Base-by-base conservation (phyloP, 2,113 vertebrate species). In the Ciconia maguari region DNA sequence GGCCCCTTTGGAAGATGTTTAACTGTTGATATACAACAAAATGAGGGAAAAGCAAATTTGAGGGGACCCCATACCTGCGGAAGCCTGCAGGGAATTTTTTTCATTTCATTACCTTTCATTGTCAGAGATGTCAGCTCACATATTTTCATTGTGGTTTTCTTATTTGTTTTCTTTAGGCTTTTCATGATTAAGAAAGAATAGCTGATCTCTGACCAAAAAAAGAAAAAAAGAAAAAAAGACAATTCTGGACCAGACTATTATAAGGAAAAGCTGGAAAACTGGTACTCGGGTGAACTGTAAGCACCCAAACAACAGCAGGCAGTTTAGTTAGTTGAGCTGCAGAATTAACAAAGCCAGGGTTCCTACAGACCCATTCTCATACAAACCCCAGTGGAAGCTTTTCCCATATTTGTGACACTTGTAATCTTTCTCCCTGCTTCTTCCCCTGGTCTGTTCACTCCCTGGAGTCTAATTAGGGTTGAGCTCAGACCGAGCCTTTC, bases 401-500 rank as follows among this genome's bases (percentile, higher is more conserved):
- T 91, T 69, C 57, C 54, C 49, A 52, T 34, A 26, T 52, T 65
- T 87, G 49, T 80, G 87, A 69, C 58, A 79, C 22, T 55, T 62
- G n/a, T 25, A 85, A 68, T 93, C 44, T 69, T 94, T 85, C 74
- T 83, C 77, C 60, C 60, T 81, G 29, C 48, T 68, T 91, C 69
- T 84, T 90, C 32, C n/a, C 46, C 44, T 44, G 12, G 18, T 52
- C 65, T 6, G 0, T 91, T 93, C 66, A 18, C 34, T 96, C 90
- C 78, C 82, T 83, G 38, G 90, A 95, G 87, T 46, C 88, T 83
- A 95, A 96, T 94, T 93, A 96, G 27, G 10, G 34, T 18, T 90
- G 78, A 74, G 25, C 46, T 85, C 66, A 90, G 46, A 46, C 44
- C 0, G 1, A 87, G 62, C 51, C 42, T 90, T 90, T 80, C 85